Evolutionary conservation across 2,888 invertebrate genomes (phyloP).

Genomic region (Epistrophella euchroma): DNA sequence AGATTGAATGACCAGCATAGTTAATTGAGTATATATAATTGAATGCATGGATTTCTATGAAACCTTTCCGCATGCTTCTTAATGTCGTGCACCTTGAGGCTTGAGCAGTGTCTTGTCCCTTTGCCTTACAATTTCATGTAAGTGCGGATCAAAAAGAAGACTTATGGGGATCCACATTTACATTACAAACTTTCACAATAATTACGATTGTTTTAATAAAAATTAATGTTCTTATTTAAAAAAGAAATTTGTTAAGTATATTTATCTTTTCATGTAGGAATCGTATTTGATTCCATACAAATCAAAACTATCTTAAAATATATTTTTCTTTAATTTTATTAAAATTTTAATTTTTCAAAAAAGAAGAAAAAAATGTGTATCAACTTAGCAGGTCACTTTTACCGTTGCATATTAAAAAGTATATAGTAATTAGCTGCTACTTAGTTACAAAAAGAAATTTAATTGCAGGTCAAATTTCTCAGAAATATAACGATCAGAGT

Average conservation of each 20-base stretch:
- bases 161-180: background rate
- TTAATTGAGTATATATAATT: slow-evolving; percentile 39
- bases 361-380: too few relatives aligned
- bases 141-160: background rate
- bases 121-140: slow-evolving; percentile 7
- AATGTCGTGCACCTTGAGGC: slow-evolving; percentile 1
- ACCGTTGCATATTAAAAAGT: too few relatives aligned
- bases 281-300: background rate
- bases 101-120: background rate
- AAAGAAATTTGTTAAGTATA: background rate
- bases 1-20: slow-evolving; percentile 68
- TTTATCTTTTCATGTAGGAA: background rate
- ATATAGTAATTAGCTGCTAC: too few relatives aligned
- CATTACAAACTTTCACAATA: background rate
- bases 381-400: too few relatives aligned
- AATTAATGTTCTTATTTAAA: too few relatives aligned
- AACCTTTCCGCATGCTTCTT: slow-evolving; percentile 54
- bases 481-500: too few relatives aligned
- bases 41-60: slow-evolving; percentile 22
- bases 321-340: too few relatives aligned
- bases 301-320: background rate
- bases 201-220: too few relatives aligned
- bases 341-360: too few relatives aligned
- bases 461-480: too few relatives aligned
- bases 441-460: too few relatives aligned